These are phyloP conservation scores for Microcebus griseorufus DNA, from an alignment of 2,113 vertebrate species.

Conservation along the genomic window DNA sequence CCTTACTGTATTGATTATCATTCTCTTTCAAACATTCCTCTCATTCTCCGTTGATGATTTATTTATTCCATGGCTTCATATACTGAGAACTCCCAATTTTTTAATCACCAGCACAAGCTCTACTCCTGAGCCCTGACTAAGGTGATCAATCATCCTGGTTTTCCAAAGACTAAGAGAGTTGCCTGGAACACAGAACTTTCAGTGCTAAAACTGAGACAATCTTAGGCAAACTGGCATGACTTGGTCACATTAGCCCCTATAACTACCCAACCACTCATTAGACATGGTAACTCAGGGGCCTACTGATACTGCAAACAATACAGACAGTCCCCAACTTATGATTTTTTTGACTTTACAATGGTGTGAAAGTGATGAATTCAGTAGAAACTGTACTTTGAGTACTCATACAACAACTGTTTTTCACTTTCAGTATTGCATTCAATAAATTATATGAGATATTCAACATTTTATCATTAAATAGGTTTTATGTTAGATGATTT, in stretches of 20 bases:
- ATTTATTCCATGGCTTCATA: neutral
- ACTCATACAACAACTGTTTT: no score
- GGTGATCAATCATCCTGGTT: neutral
- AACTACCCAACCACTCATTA: neutral
- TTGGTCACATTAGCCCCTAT: neutral
- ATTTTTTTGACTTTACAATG: neutral
- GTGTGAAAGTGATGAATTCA: neutral
- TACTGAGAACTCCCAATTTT: neutral
- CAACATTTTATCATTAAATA: neutral
- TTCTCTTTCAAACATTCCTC: neutral
- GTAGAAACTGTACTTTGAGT: no score
- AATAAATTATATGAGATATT: no score
- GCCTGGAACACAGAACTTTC: neutral
- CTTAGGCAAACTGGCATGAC: neutral
- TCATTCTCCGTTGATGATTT: neutral
- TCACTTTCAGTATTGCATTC: no score
- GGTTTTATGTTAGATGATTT: neutral
- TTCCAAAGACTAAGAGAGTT: neutral
- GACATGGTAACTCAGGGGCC: neutral
- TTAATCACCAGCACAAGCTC: neutral
- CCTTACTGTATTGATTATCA: neutral
- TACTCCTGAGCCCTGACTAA: neutral
- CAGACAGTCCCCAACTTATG: neutral
- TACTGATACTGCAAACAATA: neutral
- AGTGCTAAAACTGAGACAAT: neutral